Conservation (phyloP, 2,113 vertebrate species). For the Camelus dromedarius region DNA sequence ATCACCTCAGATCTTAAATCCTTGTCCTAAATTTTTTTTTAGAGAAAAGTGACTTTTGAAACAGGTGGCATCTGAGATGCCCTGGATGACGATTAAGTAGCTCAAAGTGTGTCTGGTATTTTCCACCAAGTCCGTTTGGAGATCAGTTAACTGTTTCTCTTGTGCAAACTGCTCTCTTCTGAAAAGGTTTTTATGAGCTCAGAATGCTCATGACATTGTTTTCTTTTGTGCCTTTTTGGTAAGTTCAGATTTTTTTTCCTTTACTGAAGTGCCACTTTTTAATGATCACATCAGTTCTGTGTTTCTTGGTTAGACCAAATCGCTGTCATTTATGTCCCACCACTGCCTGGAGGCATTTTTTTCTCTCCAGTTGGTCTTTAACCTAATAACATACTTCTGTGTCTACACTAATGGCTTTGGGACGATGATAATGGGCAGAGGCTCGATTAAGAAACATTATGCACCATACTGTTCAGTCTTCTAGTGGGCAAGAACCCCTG, state of each 20-base stretch:
- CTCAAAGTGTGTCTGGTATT: slow-evolving; percentile 37
- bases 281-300: slow-evolving; percentile 66
- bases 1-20: slow-evolving; percentile 57
- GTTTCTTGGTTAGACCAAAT: slow-evolving; percentile 40
- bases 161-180: slow-evolving; percentile 43
- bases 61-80: background rate
- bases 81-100: slow-evolving; percentile 19
- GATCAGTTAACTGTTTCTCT: slow-evolving; percentile 68
- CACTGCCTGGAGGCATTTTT: background rate
- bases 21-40: background rate
- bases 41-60: slow-evolving; percentile 58
- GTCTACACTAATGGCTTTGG: slow-evolving; percentile 61
- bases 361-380: slow-evolving; percentile 70
- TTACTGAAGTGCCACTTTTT: slow-evolving; percentile 64
- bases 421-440: slow-evolving; percentile 14
- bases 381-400: slow-evolving; percentile 63
- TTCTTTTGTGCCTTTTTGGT: slow-evolving; percentile 30
- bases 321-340: slow-evolving; percentile 39
- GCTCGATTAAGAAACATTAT: slow-evolving; percentile 63
- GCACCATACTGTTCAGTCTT: slow-evolving; percentile 45
- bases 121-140: slow-evolving; percentile 58
- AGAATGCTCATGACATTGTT: background rate
- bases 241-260: slow-evolving; percentile 58
- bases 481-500: background rate
- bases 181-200: slow-evolving; percentile 61